Base-by-base conservation (phyloP, 2,888 invertebrate genomes). In the Epinotia brunnichana region DNA sequence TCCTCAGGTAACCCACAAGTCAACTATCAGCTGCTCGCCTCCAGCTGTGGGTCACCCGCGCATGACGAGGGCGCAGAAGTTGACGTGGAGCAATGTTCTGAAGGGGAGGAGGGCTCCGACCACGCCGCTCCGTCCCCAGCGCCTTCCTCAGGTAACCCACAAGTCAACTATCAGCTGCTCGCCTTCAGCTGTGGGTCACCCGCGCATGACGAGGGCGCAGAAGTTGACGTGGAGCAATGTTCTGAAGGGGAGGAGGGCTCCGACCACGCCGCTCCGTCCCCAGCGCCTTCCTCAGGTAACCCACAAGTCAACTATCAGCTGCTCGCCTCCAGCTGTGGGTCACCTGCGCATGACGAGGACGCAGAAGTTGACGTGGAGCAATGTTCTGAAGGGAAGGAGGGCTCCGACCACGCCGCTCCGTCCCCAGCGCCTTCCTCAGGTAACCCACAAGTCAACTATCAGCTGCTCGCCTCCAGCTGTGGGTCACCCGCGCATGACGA, bases 281-380 rank as follows among this genome's bases (percentile, higher is more conserved):
- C 92, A 3, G 90, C 94, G 0, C 92, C 90, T 21, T 93, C 93
- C 21, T 93, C 93, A 75, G 93, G 93, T 92, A 67, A 77, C 77
- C 75, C 93, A 17, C 21, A 21, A n/a, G 9, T 13, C 44, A 48
- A 21, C 3, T 62, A 24, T 44, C 11, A 24, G 91, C 73, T 92
- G 0, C 88, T 91, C 0, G 92, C 87, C 44, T 92, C 92, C 53
- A 91, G 91, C 77, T 91, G 91, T 75, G 85, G 92, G 71, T 90
- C 91, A 5, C 95, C 95, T 69, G 76, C 83, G 24, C 91, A 87
- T 39, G 95, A 95, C 76, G 95, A 95, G 79, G 95, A 95, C 80
- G 95, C 95, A 60, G 95, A 95, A 83, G 95, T 95, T 76, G 95
- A 96, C 84, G 95, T 95, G 73, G 95, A 95, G 81, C 95, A 95